Conservation (phyloP, 2,888 invertebrate genomes). For the Drosophila nigricruria region DNA sequence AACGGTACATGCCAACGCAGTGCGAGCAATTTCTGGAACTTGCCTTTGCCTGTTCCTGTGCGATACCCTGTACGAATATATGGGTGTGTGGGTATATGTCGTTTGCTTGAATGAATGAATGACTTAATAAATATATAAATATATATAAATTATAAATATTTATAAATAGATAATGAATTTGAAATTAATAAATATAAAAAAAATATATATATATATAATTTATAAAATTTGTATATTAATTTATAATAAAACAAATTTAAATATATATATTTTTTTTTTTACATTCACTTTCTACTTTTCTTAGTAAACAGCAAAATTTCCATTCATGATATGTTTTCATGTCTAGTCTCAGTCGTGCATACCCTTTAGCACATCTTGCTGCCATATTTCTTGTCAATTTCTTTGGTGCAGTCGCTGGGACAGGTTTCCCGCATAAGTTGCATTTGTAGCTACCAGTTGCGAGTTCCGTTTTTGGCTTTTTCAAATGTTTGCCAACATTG, state of each 20-base stretch:
- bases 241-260: no score
- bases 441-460: conserved; percentile 64
- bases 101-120: neutral
- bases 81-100: no score
- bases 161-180: neutral
- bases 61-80: conserved; percentile 32
- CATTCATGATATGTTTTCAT: no score
- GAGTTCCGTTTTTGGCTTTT: conserved; percentile 55
- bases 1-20: conserved; percentile 63
- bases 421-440: conserved; percentile 63
- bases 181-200: neutral
- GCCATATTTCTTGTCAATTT: conserved; percentile 41
- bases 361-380: neutral
- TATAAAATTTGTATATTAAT: neutral
- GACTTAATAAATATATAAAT: neutral
- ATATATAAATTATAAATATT: neutral
- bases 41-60: conserved; percentile 32
- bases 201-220: no score
- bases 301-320: neutral
- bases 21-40: conserved; percentile 70
- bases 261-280: neutral
- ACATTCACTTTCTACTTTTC: neutral
- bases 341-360: neutral
- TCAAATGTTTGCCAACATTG: conserved; percentile 77
- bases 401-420: conserved; percentile 37